Percentiles rank a stretch among this genome's conserved stretches.
phyloP scores from a whole-genome alignment of 2,797 vertebrate genomes.

The Natrix natrix region DNA sequence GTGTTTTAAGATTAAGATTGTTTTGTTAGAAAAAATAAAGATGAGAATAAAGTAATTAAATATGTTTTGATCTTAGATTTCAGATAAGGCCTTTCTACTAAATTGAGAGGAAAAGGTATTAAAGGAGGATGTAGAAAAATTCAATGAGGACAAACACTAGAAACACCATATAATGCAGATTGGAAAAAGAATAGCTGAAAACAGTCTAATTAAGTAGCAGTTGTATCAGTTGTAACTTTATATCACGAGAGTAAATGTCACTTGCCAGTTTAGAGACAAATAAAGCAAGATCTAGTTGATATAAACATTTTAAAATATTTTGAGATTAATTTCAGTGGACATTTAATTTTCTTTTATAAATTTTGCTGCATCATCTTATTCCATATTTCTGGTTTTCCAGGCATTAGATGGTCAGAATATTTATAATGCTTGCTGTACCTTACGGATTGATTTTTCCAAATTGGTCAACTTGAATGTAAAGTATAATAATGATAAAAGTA shows the following conservation, averaged over 20 bases:
- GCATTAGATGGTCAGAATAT: slow-evolving; percentile 97
- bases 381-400: slow-evolving; percentile 66
- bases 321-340: background rate
- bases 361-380: slow-evolving; percentile 6
- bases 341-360: background rate
- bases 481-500: slow-evolving; percentile 99
- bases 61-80: background rate
- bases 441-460: slow-evolving; percentile 98
- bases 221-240: background rate
- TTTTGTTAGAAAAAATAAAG: background rate
- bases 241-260: background rate
- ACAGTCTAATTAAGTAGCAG: background rate
- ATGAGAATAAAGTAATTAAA: background rate
- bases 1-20: background rate
- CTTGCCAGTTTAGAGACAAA: background rate
- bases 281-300: background rate
- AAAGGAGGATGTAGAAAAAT: no score
- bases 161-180: background rate
- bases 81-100: background rate
- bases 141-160: background rate
- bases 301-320: background rate
- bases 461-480: slow-evolving; percentile 98
- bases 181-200: background rate
- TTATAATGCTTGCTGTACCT: slow-evolving; percentile 97
- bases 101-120: background rate